A percentile compares a stretch with the other conserved stretches of the same genome.
Conservation (phyloP, 2,113 vertebrate species). For the Oxyruncus cristatus region DNA sequence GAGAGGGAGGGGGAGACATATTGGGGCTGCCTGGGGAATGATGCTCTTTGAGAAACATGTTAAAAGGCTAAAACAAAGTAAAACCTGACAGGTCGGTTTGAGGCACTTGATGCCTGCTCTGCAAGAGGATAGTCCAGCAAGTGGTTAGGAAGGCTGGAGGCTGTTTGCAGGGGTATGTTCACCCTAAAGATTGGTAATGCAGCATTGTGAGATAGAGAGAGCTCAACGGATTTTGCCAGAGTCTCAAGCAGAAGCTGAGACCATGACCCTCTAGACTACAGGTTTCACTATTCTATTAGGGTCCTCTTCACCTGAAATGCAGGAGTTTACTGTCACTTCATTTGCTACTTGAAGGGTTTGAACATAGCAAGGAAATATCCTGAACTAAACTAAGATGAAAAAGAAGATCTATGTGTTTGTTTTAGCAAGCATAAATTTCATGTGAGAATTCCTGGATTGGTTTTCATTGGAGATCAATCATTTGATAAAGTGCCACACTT, state of each 20-base stretch:
- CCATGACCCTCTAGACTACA: background rate
- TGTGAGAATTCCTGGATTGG: background rate
- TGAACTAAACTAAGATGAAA: background rate
- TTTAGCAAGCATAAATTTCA: background rate
- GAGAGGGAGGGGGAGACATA: background rate
- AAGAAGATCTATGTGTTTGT: background rate
- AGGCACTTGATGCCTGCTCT: background rate
- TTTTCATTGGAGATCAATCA: slow-evolving; percentile 25
- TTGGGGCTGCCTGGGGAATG: background rate
- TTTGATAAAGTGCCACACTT: background rate
- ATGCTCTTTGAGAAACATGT: background rate
- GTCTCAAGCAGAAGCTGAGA: background rate
- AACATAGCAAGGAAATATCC: background rate
- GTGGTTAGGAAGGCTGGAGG: background rate
- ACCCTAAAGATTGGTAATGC: background rate
- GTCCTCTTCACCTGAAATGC: background rate
- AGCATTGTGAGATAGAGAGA: background rate
- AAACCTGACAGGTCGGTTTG: background rate
- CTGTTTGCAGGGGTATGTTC: background rate
- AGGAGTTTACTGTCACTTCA: background rate
- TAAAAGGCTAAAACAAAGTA: background rate
- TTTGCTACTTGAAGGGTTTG: background rate
- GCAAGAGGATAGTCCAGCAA: background rate
- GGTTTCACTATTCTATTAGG: background rate
- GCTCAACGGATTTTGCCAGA: background rate